Base-by-base conservation (phyloP, 2,888 invertebrate species). In the Ectemnius continuus region DNA sequence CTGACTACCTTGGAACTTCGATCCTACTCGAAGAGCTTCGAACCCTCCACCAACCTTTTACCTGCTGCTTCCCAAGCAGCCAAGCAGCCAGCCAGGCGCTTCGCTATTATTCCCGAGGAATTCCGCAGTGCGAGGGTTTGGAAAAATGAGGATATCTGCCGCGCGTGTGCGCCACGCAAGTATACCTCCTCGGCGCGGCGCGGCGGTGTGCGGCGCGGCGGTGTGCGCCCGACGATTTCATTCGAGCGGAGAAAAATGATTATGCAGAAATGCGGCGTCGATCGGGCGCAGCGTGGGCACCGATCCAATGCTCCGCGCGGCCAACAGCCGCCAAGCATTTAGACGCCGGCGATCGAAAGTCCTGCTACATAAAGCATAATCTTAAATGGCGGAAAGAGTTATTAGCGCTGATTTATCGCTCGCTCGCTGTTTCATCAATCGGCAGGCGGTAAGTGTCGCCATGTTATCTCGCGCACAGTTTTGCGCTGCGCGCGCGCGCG, bases 201-300 rank as follows among this genome's bases (percentile, higher is more conserved):
- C n/a, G n/a, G n/a, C n/a, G n/a, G n/a, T n/a, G n/a, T n/a, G n/a
- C n/a, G n/a, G n/a, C n/a, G n/a, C n/a, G n/a, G n/a, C n/a, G n/a
- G n/a, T n/a, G n/a, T 16, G 14, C 0, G 11, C 46, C 46, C 16
- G 61, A 61, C 61, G 46, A 61, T 61, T 61, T 61, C 45, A 61
- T 46, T 61, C 61, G 61, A 16, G 45, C 16, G 16, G 18, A 61
- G 61, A 18, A 16, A 46, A 61, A 61, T 61, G n/a, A 60, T 60
- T 46, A 46, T 16, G 46, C 46, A n/a, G 61, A n/a, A 16, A 61
- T 23, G 61, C 61, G 46, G 18, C 61, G 61, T 61, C 61, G 18
- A 61, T 61, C 61, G 46, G n/a, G 14, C 46, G 46, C 16, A 23
- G 46, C 36, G 16, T 13, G 45, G 16, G 46, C 16, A 61, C 61